phyloP scores from a whole-genome alignment of 2,113 vertebrate genomes.

The Plotosus lineatus region DNA sequence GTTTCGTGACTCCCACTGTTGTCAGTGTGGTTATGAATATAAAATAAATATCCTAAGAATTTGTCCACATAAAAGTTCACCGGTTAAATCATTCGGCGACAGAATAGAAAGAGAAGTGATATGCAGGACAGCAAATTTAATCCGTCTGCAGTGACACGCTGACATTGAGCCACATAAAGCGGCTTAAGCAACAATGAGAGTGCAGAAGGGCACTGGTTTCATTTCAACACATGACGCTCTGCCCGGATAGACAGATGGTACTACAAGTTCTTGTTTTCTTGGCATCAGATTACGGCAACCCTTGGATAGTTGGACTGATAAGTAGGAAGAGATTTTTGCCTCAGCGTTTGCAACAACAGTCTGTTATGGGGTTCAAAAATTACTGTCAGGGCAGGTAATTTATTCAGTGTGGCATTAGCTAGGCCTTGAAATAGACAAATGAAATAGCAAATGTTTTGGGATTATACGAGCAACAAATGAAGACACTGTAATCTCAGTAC shows the following conservation, averaged over 20 bases:
- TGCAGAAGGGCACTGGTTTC: conserved; percentile 31
- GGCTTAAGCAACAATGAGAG: conserved; percentile 44
- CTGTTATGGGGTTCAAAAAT: background rate
- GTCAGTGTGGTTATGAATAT: background rate
- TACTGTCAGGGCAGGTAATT: conserved; percentile 6
- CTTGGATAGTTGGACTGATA: background rate
- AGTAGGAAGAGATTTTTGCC: conserved; percentile 22
- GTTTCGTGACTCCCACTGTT: background rate
- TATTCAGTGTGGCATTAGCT: conserved; percentile 54
- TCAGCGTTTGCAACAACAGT: conserved; percentile 26
- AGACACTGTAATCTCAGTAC: background rate
- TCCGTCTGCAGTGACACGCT: background rate
- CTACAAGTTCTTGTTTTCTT: conserved; percentile 35
- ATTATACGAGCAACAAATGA: conserved; percentile 41
- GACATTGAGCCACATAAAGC: conserved; percentile 44
- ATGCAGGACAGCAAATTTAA: conserved; percentile 25
- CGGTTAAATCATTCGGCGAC: background rate
- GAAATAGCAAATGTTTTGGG: conserved; percentile 39
- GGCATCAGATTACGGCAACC: conserved; percentile 25
- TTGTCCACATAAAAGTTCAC: background rate
- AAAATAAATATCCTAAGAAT: background rate
- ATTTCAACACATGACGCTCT: conserved; percentile 9
- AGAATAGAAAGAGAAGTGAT: background rate
- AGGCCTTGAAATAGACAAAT: conserved; percentile 49
- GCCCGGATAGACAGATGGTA: conserved; percentile 11